Evolutionary conservation across 2,888 invertebrate species (phyloP).

Genomic region (Nasonia oneida): DNA sequence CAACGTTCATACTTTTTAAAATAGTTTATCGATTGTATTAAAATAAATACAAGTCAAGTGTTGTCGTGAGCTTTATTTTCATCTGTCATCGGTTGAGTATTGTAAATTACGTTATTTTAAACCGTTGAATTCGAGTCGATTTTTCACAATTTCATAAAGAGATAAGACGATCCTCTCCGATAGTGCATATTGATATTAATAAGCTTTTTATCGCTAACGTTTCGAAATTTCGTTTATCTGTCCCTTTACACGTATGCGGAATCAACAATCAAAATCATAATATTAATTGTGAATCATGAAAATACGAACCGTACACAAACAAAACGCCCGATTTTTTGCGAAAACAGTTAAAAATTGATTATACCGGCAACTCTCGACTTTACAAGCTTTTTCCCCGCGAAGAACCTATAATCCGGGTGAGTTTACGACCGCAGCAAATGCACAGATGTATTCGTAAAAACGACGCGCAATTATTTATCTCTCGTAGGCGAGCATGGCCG

Average conservation of each 20-base stretch:
- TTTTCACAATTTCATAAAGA: neutral
- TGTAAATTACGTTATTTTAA: too few species aligned
- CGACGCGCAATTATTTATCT: conserved; percentile 3
- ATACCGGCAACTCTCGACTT: neutral
- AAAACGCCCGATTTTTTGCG: neutral
- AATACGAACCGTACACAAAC: neutral
- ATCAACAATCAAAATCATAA: neutral
- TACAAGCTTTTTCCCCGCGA: neutral
- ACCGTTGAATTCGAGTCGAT: too few species aligned
- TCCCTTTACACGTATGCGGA: neutral
- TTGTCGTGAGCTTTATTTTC: too few species aligned
- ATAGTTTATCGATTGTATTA: too few species aligned
- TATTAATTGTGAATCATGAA: neutral
- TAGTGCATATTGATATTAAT: neutral
- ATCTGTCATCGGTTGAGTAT: too few species aligned
- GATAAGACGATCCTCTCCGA: neutral
- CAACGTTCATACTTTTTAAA: too few species aligned
- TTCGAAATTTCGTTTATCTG: neutral
- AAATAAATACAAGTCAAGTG: too few species aligned
- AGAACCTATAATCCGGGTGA: neutral
- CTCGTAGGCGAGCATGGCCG: neutral
- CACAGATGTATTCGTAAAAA: neutral
- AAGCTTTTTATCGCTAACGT: neutral
- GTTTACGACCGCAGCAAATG: neutral
- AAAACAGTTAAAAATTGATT: neutral